These are phyloP conservation scores for Threskiornis aethiopicus DNA, from an alignment of 2,797 vertebrate genomes.

Conservation along the genomic window DNA sequence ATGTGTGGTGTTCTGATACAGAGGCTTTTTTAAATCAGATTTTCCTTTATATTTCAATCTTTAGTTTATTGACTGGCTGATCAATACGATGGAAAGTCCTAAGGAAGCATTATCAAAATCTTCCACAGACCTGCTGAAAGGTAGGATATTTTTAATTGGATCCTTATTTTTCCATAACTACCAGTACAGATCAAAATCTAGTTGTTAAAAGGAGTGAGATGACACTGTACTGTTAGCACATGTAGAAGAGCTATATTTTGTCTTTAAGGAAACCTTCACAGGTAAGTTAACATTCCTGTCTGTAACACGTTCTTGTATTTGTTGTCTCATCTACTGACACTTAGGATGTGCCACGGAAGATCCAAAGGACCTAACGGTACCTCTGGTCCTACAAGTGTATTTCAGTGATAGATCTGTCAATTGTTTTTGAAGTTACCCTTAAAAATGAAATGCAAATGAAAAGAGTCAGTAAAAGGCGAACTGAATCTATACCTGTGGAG, in stretches of 20 bases:
- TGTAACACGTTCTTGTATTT: neutral
- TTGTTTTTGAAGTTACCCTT: neutral
- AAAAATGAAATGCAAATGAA: neutral
- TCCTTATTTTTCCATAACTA: neutral
- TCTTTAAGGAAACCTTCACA: neutral
- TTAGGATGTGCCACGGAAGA: neutral
- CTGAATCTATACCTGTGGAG: neutral
- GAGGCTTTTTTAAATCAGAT: neutral
- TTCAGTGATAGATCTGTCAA: neutral
- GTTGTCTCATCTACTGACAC: neutral
- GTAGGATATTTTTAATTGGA: slow-evolving; percentile 56
- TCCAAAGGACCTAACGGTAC: neutral
- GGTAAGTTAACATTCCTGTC: neutral
- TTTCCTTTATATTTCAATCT: slow-evolving; percentile 31
- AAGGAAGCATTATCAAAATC: slow-evolving; percentile 76
- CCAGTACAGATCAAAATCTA: neutral
- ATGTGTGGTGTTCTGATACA: neutral
- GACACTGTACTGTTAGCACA: neutral
- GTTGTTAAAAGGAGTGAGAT: neutral
- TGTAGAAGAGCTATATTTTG: neutral
- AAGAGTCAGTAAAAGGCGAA: neutral
- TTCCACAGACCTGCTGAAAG: slow-evolving; percentile 77
- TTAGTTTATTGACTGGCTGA: slow-evolving; percentile 94
- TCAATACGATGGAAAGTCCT: slow-evolving; percentile 84
- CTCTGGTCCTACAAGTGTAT: neutral